A percentile compares a stretch with the other conserved stretches of the same genome.
phyloP scores from a whole-genome alignment of 2,113 vertebrate species.

The Ornithorhynchus anatinus region DNA sequence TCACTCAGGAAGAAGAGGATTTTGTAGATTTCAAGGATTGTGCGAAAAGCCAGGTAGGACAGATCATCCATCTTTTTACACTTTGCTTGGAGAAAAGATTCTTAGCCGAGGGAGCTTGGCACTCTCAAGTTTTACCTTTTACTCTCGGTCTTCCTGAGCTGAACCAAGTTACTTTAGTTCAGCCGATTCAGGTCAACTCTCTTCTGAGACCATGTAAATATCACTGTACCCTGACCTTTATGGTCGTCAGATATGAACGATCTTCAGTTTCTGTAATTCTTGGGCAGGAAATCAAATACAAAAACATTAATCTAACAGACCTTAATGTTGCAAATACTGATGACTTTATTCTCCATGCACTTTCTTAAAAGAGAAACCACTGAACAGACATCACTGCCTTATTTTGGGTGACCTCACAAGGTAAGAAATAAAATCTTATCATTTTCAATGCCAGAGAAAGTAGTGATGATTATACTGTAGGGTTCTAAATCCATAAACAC shows the following conservation, averaged over 20 bases:
- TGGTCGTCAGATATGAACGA: not conserved
- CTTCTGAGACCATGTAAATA: not conserved
- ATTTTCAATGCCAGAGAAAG: too few species aligned
- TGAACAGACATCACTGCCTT: too few species aligned
- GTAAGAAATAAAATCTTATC: too few species aligned
- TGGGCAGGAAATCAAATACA: conserved; percentile 13
- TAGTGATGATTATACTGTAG: too few species aligned
- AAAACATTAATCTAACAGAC: conserved; percentile 4
- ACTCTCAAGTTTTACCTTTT: not conserved
- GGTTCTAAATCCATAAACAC: too few species aligned
- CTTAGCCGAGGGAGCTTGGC: conserved; percentile 4
- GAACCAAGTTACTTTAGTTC: not conserved
- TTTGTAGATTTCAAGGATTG: too few species aligned
- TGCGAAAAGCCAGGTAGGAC: too few species aligned
- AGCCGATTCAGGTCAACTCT: not conserved
- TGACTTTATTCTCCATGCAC: too few species aligned
- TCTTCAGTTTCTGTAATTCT: not conserved
- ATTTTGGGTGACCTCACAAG: too few species aligned
- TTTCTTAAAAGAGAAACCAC: too few species aligned
- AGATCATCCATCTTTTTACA: not conserved
- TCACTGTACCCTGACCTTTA: not conserved
- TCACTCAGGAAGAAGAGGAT: too few species aligned
- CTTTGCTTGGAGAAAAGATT: not conserved
- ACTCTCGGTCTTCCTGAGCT: not conserved
- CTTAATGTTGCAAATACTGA: too few species aligned